A percentile compares a stretch with the other conserved stretches of the same genome.
These are phyloP conservation scores for Lerema accius DNA, from an alignment of 1,140 invertebrate species.

Conservation along the genomic window DNA sequence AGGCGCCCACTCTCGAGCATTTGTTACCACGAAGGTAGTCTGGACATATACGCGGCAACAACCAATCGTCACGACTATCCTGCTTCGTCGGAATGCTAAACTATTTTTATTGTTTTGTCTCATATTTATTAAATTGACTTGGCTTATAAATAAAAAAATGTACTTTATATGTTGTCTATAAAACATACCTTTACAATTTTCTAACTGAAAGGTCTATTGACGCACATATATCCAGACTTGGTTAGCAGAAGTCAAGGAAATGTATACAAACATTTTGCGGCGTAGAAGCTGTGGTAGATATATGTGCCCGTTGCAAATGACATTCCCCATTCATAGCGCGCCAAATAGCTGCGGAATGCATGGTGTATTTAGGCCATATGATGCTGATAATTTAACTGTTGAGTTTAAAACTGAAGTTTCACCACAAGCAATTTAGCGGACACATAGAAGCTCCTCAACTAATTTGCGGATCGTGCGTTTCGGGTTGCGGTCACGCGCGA, in stretches of 20 bases:
- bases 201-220: neutral
- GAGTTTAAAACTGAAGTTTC: slow-evolving; percentile 60
- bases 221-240: neutral
- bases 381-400: slow-evolving; percentile 63
- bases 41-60: slow-evolving; percentile 40
- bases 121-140: too few species aligned
- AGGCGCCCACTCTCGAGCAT: slow-evolving; percentile 51
- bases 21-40: slow-evolving; percentile 50
- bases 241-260: neutral
- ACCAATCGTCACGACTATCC: slow-evolving; percentile 56
- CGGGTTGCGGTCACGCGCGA: slow-evolving; percentile 67
- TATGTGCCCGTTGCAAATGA: slow-evolving; percentile 61
- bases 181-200: neutral
- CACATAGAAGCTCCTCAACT: slow-evolving; percentile 64
- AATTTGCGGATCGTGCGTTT: slow-evolving; percentile 75
- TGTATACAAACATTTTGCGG: slow-evolving; percentile 46
- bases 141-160: too few species aligned
- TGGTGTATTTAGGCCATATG: slow-evolving; percentile 71
- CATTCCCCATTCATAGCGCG: slow-evolving; percentile 64
- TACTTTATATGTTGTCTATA: too few species aligned
- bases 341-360: slow-evolving; percentile 54
- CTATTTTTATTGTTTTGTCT: slow-evolving; percentile 33
- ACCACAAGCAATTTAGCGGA: slow-evolving; percentile 70
- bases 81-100: slow-evolving; percentile 41
- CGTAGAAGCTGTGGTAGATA: slow-evolving; percentile 66